Evolutionary conservation across 1,140 invertebrate species (phyloP).

Genomic region (Drosophila bocqueti): DNA sequence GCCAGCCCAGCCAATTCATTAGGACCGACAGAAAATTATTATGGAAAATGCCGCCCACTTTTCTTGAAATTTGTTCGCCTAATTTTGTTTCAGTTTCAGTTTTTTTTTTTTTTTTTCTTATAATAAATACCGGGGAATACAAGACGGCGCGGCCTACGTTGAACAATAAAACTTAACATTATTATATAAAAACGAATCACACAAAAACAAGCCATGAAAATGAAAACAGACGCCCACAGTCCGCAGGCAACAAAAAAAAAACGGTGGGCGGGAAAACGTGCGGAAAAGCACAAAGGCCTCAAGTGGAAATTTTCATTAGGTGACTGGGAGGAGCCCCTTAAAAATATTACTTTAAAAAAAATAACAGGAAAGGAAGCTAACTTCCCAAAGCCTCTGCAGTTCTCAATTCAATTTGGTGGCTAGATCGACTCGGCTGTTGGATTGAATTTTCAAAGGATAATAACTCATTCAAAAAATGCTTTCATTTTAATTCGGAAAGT

Average conservation of each 20-base stretch:
- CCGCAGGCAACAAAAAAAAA: constrained; percentile 7
- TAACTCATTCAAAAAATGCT: too few relatives aligned
- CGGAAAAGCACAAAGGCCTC: constrained; percentile 40
- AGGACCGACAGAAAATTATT: constrained; percentile 46
- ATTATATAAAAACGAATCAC: constrained; percentile 53
- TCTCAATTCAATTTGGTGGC: too few relatives aligned
- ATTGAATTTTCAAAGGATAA: too few relatives aligned
- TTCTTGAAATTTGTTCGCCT: constrained; percentile 36
- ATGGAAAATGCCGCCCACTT: constrained; percentile 58
- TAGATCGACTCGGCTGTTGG: too few relatives aligned
- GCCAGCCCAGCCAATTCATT: constrained; percentile 48
- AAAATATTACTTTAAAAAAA: neutral
- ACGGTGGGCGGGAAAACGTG: constrained; percentile 37
- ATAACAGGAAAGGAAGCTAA: neutral
- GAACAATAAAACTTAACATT: constrained; percentile 51
- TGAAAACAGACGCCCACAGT: constrained; percentile 57
- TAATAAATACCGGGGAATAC: constrained; percentile 53
- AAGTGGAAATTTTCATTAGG: constrained; percentile 9
- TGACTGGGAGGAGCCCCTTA: constrained; percentile 3
- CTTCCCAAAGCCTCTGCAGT: neutral
- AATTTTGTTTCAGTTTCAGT: constrained; percentile 4
- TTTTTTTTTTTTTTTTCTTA: constrained; percentile 7
- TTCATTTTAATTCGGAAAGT: too few relatives aligned
- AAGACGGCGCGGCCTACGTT: constrained; percentile 40
- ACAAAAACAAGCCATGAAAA: constrained; percentile 43